Base-by-base conservation (phyloP, 2,797 vertebrate genomes). In the Gorsachius magnificus region DNA sequence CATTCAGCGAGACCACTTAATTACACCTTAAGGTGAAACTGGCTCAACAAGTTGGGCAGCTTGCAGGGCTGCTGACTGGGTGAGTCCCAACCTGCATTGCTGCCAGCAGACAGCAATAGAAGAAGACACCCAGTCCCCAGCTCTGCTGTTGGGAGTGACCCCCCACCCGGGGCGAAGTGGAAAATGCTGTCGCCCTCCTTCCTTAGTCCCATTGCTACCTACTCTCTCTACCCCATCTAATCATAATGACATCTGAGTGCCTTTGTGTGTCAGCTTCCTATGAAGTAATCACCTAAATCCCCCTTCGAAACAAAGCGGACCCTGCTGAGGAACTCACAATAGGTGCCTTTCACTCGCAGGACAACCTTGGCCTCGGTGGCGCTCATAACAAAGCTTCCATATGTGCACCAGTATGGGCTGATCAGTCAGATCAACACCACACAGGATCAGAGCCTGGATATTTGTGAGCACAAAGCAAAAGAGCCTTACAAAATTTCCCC, bases 321-420 rank as follows among this genome's bases (percentile, higher is more conserved):
- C 96, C 94, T 82, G 90, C 95, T 96, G 95, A 95, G 96, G 92
- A 93, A 63, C 93, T 93, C 82, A 93, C 93, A 97, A 96, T 96
- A 96, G 92, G 96, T 91, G 93, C 90, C 92, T 95, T 97, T 97
- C 95, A 95, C 84, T 91, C 33, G 0, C 91, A 94, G 76, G 76
- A 91, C 93, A 97, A 96, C 96, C 95, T 97, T 96, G 96, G 95
- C 96, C 96, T 95, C 82, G 0, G 85, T 71, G 82, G 89, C 94
- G 86, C 94, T 89, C 76, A 5, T 0, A 93, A 96, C 92, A 97
- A 96, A 97, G 94, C 93, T 96, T 88, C 97, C 96, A 96, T 96
- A 96, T 97, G 93, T 92, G 92, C 94, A 93, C 94, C 92, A 93
- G 87, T 75, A 91, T 4, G 51, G 94, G 82, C 89, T 95, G 87